Evolutionary conservation across 2,113 vertebrate species (phyloP), one percentile per base, ranked within the genome.

Genomic region (Dolichotis patagonum): DNA sequence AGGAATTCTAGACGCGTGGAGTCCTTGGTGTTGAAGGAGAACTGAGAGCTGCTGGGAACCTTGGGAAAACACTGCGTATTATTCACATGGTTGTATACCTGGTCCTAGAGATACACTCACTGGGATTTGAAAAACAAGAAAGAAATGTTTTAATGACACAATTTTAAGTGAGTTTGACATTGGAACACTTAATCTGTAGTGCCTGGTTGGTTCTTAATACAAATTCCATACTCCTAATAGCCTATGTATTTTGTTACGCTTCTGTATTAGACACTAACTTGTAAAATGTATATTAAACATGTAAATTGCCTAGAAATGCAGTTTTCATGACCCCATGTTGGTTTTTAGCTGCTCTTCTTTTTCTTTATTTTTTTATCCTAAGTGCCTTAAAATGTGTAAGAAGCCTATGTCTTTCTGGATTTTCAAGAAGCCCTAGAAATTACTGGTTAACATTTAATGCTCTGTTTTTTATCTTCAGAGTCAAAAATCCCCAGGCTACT

Each of bases 141-240:
- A 83, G 78, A 90, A 82, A 62, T 38, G 41, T 35, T 81, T 93
- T 41, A 67, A 58, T 62, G 20, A 94, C 49, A 38, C 54, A 93
- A 19, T 94, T 85, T 94, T 80, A 85, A 98, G 83, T 17, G 16
- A 54, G 16, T 69, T 96, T n/a, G 78, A 20, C 63, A 63, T 56
- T 62, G 54, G 30, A 71, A 35, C 28, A 28, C 10, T 85, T 41
- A 49, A 32, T n/a, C 75, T 52, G 8, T 58, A 52, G 28, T 60
- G 78, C 35, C 32, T 28, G 56, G 38, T 73, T 54, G 63, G 69
- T 35, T 67, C 22, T 69, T 67, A 49, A 88, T 43, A 75, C 7
- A 71, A 85, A 83, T n/a, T 22, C 16, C 94, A 52, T 35, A 67
- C 10, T 46, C 13, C 35, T 43, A 43, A 26, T 22, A n/a, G n/a